Conservation (phyloP, 2,113 vertebrate species). For the Podilymbus podiceps region DNA sequence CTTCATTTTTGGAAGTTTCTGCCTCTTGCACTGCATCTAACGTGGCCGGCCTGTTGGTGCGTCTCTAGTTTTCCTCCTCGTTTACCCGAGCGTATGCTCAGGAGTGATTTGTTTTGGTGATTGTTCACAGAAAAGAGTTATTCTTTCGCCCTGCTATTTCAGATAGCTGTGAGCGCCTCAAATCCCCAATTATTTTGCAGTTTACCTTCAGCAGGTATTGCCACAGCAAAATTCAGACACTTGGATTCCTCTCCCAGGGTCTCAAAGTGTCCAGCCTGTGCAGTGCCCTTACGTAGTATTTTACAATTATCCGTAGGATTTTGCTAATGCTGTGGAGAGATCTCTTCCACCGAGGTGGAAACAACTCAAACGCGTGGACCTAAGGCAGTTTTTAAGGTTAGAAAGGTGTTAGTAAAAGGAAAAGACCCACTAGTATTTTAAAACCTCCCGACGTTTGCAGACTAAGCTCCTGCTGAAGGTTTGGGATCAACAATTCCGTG, state of each 20-base stretch:
- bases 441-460: neutral
- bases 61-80: neutral
- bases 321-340: fast-evolving
- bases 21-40: fast-evolving
- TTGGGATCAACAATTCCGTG: neutral
- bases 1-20: fast-evolving
- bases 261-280: neutral
- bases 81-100: neutral
- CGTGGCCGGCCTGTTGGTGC: fast-evolving
- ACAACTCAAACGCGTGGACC: neutral
- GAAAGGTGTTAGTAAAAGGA: neutral
- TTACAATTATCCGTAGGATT: neutral
- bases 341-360: neutral
- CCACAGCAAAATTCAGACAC: neutral
- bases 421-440: neutral
- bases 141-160: neutral
- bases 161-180: neutral
- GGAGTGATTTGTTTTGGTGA: neutral
- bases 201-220: neutral
- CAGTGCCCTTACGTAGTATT: neutral
- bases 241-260: neutral
- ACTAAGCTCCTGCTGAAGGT: neutral
- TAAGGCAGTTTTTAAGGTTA: neutral
- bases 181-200: neutral
- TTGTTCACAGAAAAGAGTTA: neutral